Conservation (phyloP, 2,113 vertebrate species). For the Micronycteris hirsuta region DNA sequence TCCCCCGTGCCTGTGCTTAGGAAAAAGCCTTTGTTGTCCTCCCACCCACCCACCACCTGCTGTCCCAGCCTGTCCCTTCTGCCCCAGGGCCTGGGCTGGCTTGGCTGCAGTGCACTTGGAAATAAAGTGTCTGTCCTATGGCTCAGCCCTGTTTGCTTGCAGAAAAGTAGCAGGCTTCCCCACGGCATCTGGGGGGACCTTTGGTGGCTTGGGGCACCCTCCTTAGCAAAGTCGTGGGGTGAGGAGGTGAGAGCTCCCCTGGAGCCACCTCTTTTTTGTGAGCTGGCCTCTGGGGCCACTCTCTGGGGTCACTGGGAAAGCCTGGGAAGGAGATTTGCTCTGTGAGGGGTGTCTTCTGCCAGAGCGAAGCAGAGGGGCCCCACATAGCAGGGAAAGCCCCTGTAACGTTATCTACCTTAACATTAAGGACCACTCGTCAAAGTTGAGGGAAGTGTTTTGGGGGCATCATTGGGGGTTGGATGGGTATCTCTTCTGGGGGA, state of each 20-base stretch:
- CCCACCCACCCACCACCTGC: not conserved
- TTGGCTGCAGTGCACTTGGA: slow-evolving; percentile 51
- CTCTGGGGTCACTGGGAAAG: not conserved
- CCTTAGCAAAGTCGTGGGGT: not conserved
- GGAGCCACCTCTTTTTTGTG: not conserved
- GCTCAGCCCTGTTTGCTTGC: slow-evolving; percentile 20
- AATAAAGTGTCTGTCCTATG: slow-evolving; percentile 24
- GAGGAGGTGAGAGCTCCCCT: not conserved
- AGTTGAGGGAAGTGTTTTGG: not conserved
- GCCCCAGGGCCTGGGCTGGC: not conserved
- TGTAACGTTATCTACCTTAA: not conserved
- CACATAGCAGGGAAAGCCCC: not conserved
- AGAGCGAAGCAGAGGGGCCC: not conserved
- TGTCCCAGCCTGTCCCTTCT: not conserved
- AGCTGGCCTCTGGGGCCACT: not conserved
- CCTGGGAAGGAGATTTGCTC: not conserved
- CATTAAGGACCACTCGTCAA: not conserved
- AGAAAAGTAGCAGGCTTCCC: not conserved
- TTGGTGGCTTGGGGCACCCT: not conserved
- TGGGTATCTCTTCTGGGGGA: not conserved
- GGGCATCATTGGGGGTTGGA: not conserved
- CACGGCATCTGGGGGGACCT: not conserved
- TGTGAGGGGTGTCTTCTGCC: not conserved
- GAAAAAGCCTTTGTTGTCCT: not conserved
- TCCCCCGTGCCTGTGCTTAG: not conserved